These are phyloP conservation scores for Campoletis raptor DNA, from an alignment of 2,888 invertebrate genomes.

Conservation along the genomic window DNA sequence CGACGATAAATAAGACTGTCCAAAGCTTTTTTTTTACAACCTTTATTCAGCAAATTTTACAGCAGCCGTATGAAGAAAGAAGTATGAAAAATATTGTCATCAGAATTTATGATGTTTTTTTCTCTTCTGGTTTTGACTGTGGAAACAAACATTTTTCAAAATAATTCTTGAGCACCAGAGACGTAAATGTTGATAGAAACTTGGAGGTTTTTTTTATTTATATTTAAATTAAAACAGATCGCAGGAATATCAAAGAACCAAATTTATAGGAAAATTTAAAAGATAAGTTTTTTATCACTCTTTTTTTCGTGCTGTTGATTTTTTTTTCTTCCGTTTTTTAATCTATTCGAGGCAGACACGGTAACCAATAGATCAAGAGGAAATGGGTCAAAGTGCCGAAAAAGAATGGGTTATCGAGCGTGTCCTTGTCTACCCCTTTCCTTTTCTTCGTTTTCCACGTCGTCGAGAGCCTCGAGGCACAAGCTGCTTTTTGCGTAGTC, in stretches of 20 bases:
- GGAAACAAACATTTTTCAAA: background rate
- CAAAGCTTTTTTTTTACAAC: background rate
- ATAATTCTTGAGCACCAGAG: background rate
- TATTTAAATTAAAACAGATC: background rate
- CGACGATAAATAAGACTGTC: slow-evolving; percentile 10
- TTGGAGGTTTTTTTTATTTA: background rate
- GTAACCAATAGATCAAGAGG: slow-evolving; percentile 74
- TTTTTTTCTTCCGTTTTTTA: slow-evolving; percentile 29
- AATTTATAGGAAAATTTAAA: background rate
- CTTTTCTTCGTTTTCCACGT: slow-evolving; percentile 44
- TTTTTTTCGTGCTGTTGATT: background rate
- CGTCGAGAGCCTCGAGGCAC: slow-evolving; percentile 71
- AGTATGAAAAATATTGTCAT: background rate
- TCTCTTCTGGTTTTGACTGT: background rate
- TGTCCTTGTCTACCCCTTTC: slow-evolving; percentile 43
- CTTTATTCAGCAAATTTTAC: slow-evolving; percentile 1
- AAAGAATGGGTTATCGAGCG: slow-evolving; percentile 73
- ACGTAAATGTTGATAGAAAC: background rate
- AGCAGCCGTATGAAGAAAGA: background rate
- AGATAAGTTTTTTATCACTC: slow-evolving; percentile 3
- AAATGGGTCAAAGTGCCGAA: slow-evolving; percentile 75
- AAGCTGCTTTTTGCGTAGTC: slow-evolving; percentile 70
- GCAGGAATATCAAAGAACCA: background rate
- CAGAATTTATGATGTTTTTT: background rate
- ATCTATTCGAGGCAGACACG: slow-evolving; percentile 37